phyloP scores from a whole-genome alignment of 1,140 invertebrate genomes.

The Drosophila littoralis region DNA sequence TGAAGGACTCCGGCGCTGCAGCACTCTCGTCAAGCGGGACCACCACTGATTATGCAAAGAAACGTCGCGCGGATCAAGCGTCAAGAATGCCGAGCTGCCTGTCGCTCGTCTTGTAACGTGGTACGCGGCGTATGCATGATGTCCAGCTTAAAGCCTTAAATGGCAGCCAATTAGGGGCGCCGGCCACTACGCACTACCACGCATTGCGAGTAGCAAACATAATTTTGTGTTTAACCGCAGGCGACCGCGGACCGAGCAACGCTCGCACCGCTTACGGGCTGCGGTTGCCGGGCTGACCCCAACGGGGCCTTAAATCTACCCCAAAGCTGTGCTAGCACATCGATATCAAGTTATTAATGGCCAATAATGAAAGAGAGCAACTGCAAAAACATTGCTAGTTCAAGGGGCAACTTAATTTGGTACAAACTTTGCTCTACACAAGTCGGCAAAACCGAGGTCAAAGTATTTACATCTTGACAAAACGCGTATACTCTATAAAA shows the following conservation, averaged over 20 bases:
- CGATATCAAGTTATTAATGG: conserved; percentile 82
- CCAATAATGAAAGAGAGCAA: conserved; percentile 45
- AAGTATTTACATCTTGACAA: neutral
- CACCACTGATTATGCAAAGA: conserved; percentile 73
- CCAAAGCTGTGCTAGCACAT: conserved; percentile 40
- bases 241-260: conserved; percentile 39
- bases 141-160: conserved; percentile 62
- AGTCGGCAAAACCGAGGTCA: conserved; percentile 12
- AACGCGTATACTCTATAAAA: conserved; percentile 26
- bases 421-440: conserved; percentile 69
- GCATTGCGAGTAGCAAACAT: conserved; percentile 48
- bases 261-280: conserved; percentile 35
- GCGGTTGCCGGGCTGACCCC: conserved; percentile 45
- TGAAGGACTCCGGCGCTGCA: conserved; percentile 11
- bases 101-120: conserved; percentile 23
- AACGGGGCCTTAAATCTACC: conserved; percentile 14
- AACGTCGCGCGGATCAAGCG: conserved; percentile 62
- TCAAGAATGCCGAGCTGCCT: conserved; percentile 31
- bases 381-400: conserved; percentile 55
- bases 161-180: conserved; percentile 62
- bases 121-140: conserved; percentile 64
- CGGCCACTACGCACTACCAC: neutral
- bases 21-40: conserved; percentile 31
- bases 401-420: conserved; percentile 78
- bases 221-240: conserved; percentile 70